Evolutionary conservation across 2,113 vertebrate species (phyloP).

Genomic region (Numenius arquata): DNA sequence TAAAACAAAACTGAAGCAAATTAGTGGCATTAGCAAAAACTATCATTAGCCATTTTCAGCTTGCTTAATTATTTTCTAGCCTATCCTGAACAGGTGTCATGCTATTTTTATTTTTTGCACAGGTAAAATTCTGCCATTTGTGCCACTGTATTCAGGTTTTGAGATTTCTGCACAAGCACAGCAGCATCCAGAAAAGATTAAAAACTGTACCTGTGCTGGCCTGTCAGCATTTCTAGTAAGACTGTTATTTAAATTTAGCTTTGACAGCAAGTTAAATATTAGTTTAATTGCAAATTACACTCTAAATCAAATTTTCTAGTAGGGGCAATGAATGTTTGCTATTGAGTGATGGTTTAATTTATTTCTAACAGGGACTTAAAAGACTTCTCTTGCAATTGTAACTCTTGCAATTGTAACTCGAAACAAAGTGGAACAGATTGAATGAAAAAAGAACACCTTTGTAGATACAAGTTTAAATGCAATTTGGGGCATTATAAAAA

Average conservation of each 20-base stretch:
- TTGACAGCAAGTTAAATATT: slow-evolving; percentile 61
- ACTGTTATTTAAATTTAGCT: slow-evolving; percentile 6
- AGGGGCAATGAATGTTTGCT: slow-evolving; percentile 6
- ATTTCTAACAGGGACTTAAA: slow-evolving; percentile 58
- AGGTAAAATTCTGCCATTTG: neutral
- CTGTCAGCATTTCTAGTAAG: neutral
- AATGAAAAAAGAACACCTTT: neutral
- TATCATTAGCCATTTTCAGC: neutral
- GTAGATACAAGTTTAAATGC: neutral
- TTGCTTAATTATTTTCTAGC: neutral
- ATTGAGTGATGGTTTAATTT: slow-evolving; percentile 67
- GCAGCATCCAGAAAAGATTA: neutral
- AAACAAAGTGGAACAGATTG: slow-evolving; percentile 20
- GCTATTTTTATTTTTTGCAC: neutral
- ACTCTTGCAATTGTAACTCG: neutral
- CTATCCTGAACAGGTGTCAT: neutral
- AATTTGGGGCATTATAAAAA: neutral
- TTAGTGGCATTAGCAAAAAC: neutral
- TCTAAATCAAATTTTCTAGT: slow-evolving; percentile 48
- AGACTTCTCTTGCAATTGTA: slow-evolving; percentile 27
- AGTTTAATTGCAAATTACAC: slow-evolving; percentile 64
- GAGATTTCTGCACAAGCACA: neutral
- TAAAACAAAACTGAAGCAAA: neutral
- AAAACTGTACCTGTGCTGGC: neutral
- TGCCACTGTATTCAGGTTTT: neutral